phyloP scores from a whole-genome alignment of 1,140 invertebrate species.

The Rhopalosiphum maidis region DNA sequence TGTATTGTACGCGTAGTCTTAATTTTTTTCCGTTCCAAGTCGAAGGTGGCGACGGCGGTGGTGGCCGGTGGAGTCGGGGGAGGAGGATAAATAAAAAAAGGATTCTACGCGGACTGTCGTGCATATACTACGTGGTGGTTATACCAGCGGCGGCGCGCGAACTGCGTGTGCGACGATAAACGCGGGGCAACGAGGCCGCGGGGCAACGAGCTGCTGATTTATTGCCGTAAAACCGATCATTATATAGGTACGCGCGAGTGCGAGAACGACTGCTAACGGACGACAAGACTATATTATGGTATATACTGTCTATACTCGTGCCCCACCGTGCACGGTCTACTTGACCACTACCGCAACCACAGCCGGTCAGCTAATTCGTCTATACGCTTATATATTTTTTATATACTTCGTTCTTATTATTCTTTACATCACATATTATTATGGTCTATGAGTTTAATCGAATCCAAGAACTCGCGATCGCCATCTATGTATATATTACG shows the following conservation, averaged over 20 bases:
- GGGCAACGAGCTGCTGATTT: conserved; percentile 48
- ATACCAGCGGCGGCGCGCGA: neutral
- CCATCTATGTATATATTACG: neutral
- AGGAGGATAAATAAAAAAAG: neutral
- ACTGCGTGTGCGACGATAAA: neutral
- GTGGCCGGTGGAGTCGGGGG: neutral
- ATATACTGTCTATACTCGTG: neutral
- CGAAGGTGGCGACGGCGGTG: neutral
- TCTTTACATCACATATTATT: neutral
- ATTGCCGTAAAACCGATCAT: conserved; percentile 47
- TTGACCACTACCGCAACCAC: neutral
- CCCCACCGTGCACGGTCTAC: neutral
- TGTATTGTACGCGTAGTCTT: neutral
- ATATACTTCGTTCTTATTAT: neutral
- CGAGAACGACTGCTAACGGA: neutral
- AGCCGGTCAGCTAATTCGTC: neutral
- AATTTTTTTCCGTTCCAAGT: neutral
- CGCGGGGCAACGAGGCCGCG: neutral
- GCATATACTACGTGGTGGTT: neutral
- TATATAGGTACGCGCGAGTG: neutral
- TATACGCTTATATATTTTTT: neutral
- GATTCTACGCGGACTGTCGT: neutral
- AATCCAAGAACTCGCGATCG: neutral
- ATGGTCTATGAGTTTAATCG: neutral
- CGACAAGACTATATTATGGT: neutral